Evolutionary conservation across 2,113 vertebrate species (phyloP), one percentile per base, ranked within the genome.

Genomic region (Passer domesticus): DNA sequence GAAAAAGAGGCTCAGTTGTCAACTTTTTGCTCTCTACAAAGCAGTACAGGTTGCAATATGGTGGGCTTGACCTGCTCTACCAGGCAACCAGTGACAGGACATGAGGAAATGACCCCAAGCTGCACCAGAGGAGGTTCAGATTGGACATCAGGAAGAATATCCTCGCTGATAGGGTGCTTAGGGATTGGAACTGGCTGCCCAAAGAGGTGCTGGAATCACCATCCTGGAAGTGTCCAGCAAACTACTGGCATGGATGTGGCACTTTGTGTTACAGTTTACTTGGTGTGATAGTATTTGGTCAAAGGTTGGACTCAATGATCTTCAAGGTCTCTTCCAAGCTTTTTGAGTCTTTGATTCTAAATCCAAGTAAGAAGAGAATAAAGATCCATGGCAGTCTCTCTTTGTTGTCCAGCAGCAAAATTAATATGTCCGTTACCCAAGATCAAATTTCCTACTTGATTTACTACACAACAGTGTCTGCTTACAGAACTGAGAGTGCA

Each of bases 241-340:
- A 76, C 8, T 35, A 55, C 25, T 43, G 49, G n/a, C n/a, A n/a
- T n/a, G n/a, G 41, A 43, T 6, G 7, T 10, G 17, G 25, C 41
- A 55, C 28, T 46, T 30, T 9, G 15, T 62, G 49, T 22, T 43
- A 43, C 16, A 18, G 10, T 62, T 76, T 69, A 62, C 10, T 62
- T 55, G 30, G 21, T 6, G 30, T 24, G 17, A 43, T 16, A 10
- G 25, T 33, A 13, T 69, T 83, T 0, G 0, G 5, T 22, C 30
- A 69, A 41, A 69, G 20, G n/a, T 6, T 49, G 31, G 31, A 49
- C 31, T 63, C 28, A 27, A 15, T 50, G 13, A 35, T 63, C 55
- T 76, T 63, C 8, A 18, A 69, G 8, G 28, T 33, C 10, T 33
- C 63, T 49, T 69, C 12, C 47, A 83, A 83, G 55, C 27, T 62